phyloP scores from a whole-genome alignment of 2,888 invertebrate genomes.

The Fabriciana adippe region DNA sequence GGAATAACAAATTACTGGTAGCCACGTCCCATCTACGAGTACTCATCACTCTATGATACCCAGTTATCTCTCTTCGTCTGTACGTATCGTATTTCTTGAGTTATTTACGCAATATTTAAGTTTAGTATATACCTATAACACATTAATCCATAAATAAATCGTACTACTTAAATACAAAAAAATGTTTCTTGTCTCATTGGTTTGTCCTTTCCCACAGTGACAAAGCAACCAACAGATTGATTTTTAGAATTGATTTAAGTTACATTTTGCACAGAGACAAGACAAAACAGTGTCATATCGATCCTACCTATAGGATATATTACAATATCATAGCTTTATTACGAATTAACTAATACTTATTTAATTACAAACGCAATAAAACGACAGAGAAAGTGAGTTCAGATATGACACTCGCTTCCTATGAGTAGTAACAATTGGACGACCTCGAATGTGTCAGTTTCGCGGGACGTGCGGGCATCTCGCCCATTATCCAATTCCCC shows the following conservation, averaged over 20 bases:
- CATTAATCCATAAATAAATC: too few relatives aligned
- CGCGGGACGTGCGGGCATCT: constrained; percentile 25
- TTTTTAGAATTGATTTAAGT: neutral
- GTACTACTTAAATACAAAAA: neutral
- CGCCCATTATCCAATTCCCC: constrained; percentile 27
- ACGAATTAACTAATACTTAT: too few relatives aligned
- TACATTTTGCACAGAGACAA: neutral
- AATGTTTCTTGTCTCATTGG: neutral
- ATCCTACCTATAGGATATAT: too few relatives aligned
- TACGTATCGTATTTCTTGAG: neutral
- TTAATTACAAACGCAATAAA: neutral
- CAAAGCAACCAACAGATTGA: neutral
- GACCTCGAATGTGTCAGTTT: constrained; percentile 25
- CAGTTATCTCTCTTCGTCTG: neutral
- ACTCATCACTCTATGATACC: constrained; percentile 1
- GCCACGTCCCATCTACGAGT: constrained; percentile 8
- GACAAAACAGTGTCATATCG: too few relatives aligned
- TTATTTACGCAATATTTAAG: too few relatives aligned
- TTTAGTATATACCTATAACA: too few relatives aligned
- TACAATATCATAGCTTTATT: too few relatives aligned
- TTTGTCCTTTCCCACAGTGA: neutral
- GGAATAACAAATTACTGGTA: constrained; percentile 32
- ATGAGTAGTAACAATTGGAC: neutral
- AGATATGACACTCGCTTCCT: constrained; percentile 7
- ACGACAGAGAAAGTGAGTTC: constrained; percentile 7